Conservation (phyloP, 2,888 invertebrate species). For the Hydroisotoma schaefferi region DNA sequence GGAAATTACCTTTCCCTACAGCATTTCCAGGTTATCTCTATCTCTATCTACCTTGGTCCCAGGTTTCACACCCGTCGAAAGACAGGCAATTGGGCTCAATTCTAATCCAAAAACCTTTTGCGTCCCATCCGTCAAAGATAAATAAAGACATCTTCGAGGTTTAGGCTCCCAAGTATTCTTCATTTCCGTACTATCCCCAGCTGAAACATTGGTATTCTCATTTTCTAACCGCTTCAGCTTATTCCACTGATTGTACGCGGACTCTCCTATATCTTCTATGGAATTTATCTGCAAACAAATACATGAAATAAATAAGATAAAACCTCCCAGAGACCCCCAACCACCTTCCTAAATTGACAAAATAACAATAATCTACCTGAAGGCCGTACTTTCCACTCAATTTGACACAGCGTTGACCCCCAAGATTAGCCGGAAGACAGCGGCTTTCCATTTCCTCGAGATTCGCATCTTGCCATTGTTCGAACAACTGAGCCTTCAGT, state of each 20-base stretch:
- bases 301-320: too few species aligned
- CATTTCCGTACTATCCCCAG: constrained; percentile 53
- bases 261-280: constrained; percentile 61
- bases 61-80: constrained; percentile 51
- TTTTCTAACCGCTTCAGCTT: constrained; percentile 57
- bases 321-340: too few species aligned
- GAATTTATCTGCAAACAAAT: constrained; percentile 56
- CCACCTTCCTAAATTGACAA: background rate
- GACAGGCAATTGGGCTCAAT: constrained; percentile 57
- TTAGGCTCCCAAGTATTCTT: constrained; percentile 58
- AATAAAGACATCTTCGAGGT: constrained; percentile 64
- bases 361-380: constrained; percentile 53
- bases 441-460: constrained; percentile 63
- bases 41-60: constrained; percentile 53
- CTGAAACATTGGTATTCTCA: constrained; percentile 50
- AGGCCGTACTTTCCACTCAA: constrained; percentile 60
- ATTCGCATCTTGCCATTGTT: constrained; percentile 66
- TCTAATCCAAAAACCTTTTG: constrained; percentile 69
- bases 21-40: background rate
- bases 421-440: constrained; percentile 60
- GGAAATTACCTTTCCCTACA: background rate
- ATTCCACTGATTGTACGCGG: constrained; percentile 61
- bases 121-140: constrained; percentile 71
- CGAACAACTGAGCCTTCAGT: constrained; percentile 57
- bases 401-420: constrained; percentile 54